Evolutionary conservation across 2,888 invertebrate species (phyloP).

Genomic region (Rhogogaster chlorosoma): DNA sequence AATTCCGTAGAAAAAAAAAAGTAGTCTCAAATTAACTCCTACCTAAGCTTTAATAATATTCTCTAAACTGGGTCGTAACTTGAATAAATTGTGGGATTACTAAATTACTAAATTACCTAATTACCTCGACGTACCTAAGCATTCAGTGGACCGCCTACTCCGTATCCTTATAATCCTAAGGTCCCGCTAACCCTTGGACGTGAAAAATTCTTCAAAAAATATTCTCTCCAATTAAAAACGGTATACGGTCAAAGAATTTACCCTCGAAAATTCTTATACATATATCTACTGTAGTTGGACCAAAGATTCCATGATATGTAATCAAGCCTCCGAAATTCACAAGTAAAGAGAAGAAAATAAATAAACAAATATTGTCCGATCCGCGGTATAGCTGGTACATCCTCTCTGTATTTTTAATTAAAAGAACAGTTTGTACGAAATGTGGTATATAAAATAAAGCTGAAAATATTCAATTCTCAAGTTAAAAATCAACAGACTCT

Average conservation of each 20-base stretch:
- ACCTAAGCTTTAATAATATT: not conserved
- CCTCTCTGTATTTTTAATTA: not conserved
- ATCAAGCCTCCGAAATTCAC: not conserved
- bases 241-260: not conserved
- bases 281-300: not conserved
- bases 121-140: constrained; percentile 13
- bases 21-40: not conserved
- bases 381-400: too few relatives aligned
- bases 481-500: not conserved
- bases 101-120: constrained; percentile 41
- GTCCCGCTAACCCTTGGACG: not conserved
- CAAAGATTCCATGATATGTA: not conserved
- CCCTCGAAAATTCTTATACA: not conserved
- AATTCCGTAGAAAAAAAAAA: not conserved
- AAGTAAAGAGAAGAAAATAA: not conserved
- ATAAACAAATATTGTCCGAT: not conserved
- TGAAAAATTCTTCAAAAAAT: not conserved
- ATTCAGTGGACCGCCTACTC: not conserved
- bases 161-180: not conserved
- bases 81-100: constrained; percentile 21
- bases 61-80: constrained; percentile 18
- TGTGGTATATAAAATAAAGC: not conserved
- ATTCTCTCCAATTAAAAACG: not conserved
- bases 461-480: not conserved
- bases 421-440: not conserved